A percentile compares a stretch with the other conserved stretches of the same genome.
phyloP scores from a whole-genome alignment of 2,113 vertebrate genomes.

The Ophthalmolycus amberensis region DNA sequence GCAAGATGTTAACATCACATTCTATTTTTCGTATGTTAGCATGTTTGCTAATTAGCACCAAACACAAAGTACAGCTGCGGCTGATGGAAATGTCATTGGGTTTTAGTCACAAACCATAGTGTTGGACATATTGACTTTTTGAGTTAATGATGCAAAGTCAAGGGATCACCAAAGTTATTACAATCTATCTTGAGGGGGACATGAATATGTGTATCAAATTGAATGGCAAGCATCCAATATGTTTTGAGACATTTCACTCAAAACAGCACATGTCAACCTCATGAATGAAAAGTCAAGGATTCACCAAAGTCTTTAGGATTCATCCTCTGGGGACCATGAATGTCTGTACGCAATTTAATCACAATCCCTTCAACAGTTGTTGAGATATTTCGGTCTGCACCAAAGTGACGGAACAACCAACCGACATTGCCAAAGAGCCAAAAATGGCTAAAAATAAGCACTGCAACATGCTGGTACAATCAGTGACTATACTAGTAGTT shows the following conservation, averaged over 20 bases:
- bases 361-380: not conserved
- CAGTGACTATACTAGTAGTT: not conserved
- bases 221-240: not conserved
- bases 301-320: not conserved
- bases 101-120: not conserved
- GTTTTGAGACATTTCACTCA: not conserved
- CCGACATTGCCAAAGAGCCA: not conserved
- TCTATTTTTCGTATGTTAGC: not conserved
- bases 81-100: not conserved
- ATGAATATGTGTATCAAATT: not conserved
- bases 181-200: not conserved
- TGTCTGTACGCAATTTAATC: not conserved
- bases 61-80: not conserved
- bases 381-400: not conserved
- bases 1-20: not conserved
- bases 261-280: not conserved
- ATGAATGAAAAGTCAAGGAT: not conserved
- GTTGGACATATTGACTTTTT: too few relatives aligned
- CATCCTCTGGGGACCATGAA: not conserved
- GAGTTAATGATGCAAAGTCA: not conserved
- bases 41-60: not conserved
- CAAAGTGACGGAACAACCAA: not conserved
- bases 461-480: not conserved
- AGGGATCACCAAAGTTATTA: not conserved
- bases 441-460: constrained; percentile 5